Evolutionary conservation across 2,113 vertebrate species (phyloP).

Genomic region (Pollimyrus isidori): DNA sequence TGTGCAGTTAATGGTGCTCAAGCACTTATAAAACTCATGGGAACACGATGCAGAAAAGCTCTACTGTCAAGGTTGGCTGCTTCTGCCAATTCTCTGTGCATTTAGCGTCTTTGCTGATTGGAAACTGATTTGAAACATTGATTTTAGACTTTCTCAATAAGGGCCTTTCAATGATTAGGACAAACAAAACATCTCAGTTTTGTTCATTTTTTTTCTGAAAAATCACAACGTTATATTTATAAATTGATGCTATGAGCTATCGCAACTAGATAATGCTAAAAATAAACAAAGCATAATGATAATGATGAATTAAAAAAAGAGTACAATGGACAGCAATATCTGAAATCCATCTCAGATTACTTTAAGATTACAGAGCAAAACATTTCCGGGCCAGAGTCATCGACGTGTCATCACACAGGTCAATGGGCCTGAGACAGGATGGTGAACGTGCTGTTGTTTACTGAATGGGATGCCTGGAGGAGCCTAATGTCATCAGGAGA

Average conservation of each 20-base stretch:
- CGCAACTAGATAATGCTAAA: background rate
- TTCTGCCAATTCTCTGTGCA: background rate
- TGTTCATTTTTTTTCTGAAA: background rate
- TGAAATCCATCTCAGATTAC: background rate
- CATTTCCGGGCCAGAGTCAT: background rate
- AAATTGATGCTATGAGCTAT: background rate
- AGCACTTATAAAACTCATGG: background rate
- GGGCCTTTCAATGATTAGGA: background rate
- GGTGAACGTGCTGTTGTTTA: background rate
- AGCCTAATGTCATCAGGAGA: background rate
- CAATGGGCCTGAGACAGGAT: background rate
- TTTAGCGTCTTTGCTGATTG: background rate
- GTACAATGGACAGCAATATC: background rate
- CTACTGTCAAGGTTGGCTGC: background rate
- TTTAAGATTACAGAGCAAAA: background rate
- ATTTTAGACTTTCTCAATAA: background rate
- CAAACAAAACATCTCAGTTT: background rate
- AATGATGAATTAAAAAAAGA: background rate
- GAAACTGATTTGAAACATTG: background rate
- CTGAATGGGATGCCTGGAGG: background rate
- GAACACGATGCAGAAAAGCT: background rate
- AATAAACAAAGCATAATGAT: background rate
- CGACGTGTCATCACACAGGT: background rate
- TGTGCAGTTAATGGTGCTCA: conserved; percentile 21
- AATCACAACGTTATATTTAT: background rate